phyloP scores from a whole-genome alignment of 2,888 invertebrate species.

The Stictocephala bisonia region DNA sequence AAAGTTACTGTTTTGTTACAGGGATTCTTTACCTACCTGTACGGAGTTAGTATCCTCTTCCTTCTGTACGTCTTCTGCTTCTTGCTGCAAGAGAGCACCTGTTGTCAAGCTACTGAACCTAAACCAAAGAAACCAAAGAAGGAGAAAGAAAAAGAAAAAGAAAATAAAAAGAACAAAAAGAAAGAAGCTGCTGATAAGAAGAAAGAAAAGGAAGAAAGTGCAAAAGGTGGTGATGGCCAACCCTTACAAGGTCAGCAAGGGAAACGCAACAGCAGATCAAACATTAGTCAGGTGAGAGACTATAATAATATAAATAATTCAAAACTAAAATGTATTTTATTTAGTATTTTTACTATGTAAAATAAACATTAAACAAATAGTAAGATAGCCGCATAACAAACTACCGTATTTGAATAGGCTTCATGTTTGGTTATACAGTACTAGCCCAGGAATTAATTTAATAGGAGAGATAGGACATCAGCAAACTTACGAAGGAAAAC shows the following conservation, averaged over 20 bases:
- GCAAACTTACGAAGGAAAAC: no score
- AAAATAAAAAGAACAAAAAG: constrained; percentile 69
- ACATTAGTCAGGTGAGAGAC: constrained; percentile 79
- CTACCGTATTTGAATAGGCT: neutral
- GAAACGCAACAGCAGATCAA: constrained; percentile 68
- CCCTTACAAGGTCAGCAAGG: constrained; percentile 53
- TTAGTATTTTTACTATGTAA: no score
- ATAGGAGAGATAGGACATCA: no score
- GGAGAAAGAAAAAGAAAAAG: constrained; percentile 75
- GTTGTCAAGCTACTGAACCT: constrained; percentile 75
- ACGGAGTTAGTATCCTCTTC: constrained; percentile 93
- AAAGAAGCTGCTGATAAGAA: constrained; percentile 65
- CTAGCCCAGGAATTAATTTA: no score
- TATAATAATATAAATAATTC: no score
- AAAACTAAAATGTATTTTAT: no score
- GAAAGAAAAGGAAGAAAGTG: constrained; percentile 71
- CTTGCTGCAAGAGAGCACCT: constrained; percentile 90
- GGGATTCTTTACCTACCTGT: constrained; percentile 94
- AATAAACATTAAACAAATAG: no score
- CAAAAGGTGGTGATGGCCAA: constrained; percentile 65
- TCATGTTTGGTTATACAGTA: no score
- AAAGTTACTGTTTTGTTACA: constrained; percentile 60
- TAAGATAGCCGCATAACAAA: no score
- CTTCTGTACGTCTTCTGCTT: constrained; percentile 95
- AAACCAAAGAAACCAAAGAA: constrained; percentile 77